These are phyloP conservation scores for Brachyhypopomus occidentalis DNA, from an alignment of 2,113 vertebrate genomes.

Conservation along the genomic window DNA sequence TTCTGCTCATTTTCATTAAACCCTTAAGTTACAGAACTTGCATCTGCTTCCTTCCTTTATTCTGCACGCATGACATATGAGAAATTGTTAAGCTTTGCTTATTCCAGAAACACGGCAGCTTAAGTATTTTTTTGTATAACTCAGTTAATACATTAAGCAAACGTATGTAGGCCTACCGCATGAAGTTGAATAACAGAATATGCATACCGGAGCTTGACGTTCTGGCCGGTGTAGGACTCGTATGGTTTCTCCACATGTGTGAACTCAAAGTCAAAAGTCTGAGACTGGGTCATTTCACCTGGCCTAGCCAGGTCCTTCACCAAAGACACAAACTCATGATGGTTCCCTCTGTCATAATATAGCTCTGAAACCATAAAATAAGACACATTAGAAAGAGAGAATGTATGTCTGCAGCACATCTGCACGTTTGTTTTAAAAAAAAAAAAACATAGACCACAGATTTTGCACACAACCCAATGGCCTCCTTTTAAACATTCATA, in stretches of 20 bases:
- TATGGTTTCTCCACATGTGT: slow-evolving; percentile 98
- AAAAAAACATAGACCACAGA: too few species aligned
- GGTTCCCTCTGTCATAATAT: slow-evolving; percentile 97
- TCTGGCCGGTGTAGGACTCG: slow-evolving; percentile 97
- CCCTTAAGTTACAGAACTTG: too few species aligned
- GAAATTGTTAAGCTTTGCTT: neutral
- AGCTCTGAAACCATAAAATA: slow-evolving; percentile 77
- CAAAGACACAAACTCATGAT: slow-evolving; percentile 97
- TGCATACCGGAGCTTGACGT: slow-evolving; percentile 90
- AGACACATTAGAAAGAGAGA: neutral
- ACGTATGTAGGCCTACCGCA: too few species aligned
- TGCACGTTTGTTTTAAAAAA: too few species aligned
- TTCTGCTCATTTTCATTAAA: too few species aligned
- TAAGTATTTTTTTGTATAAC: neutral
- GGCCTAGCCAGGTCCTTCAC: slow-evolving; percentile 97
- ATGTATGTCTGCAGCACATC: neutral
- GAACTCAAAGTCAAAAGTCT: slow-evolving; percentile 98
- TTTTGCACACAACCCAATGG: too few species aligned
- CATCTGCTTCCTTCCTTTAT: too few species aligned
- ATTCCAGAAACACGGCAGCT: neutral
- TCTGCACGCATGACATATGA: neutral
- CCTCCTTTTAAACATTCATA: too few species aligned
- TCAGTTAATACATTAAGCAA: neutral
- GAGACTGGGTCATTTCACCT: slow-evolving; percentile 93
- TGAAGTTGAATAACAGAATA: neutral